Evolutionary conservation across 2,113 vertebrate genomes (phyloP).

Genomic region (Pavo muticus): DNA sequence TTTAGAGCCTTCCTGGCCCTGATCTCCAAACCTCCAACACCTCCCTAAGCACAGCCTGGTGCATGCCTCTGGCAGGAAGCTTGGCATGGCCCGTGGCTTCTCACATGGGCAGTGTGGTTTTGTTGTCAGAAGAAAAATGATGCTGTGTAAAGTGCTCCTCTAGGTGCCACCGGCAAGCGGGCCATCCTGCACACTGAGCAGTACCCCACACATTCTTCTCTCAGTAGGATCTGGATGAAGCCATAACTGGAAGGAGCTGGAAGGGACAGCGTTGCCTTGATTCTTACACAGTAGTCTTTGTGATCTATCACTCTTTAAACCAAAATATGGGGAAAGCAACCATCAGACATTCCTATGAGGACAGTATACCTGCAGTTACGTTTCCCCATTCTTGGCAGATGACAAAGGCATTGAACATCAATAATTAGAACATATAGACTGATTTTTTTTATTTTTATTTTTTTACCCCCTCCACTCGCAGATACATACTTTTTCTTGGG

Average conservation of each 20-base stretch:
- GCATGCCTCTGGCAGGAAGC: neutral
- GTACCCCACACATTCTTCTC: neutral
- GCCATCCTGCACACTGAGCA: neutral
- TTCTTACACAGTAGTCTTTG: neutral
- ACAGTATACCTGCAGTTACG: neutral
- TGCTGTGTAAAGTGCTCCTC: neutral
- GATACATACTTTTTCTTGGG: slow-evolving; percentile 37
- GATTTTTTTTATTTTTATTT: neutral
- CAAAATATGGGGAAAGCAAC: neutral
- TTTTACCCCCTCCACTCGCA: slow-evolving; percentile 2
- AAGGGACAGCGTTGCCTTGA: neutral
- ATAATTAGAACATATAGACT: slow-evolving; percentile 26
- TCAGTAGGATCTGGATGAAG: neutral
- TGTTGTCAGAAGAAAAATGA: neutral
- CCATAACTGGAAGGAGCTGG: neutral
- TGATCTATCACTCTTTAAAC: neutral
- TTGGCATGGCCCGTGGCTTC: neutral
- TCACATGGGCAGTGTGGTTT: neutral
- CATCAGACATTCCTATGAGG: neutral
- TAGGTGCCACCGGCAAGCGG: neutral
- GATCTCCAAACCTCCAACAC: neutral
- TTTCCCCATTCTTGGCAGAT: slow-evolving; percentile 13
- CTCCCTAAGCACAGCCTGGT: rapidly evolving
- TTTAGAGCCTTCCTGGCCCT: neutral
- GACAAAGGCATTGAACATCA: slow-evolving; percentile 21